Evolutionary conservation across 2,888 invertebrate genomes (phyloP).

Genomic region (Candidula unifasciata): DNA sequence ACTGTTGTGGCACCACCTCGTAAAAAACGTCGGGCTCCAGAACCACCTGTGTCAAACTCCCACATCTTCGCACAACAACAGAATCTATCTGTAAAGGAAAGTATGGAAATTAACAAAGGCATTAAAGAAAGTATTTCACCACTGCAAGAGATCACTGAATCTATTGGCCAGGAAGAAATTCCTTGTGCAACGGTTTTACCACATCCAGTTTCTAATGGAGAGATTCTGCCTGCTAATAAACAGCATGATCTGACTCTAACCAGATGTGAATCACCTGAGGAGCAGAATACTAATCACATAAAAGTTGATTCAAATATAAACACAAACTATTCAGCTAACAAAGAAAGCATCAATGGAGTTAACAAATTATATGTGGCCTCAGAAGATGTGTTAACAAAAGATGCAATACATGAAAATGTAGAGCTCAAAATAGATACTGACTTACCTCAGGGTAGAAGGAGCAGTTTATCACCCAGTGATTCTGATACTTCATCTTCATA

Average conservation of each 20-base stretch:
- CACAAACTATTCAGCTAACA: constrained; percentile 65
- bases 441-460: not conserved
- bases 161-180: constrained; percentile 43
- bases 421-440: constrained; percentile 36
- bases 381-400: constrained; percentile 21
- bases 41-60: constrained; percentile 68
- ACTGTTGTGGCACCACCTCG: constrained; percentile 60
- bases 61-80: constrained; percentile 24
- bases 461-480: constrained; percentile 31
- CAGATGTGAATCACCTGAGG: constrained; percentile 75
- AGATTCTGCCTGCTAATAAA: constrained; percentile 81
- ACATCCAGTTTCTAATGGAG: not conserved
- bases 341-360: constrained; percentile 64
- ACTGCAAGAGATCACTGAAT: constrained; percentile 57
- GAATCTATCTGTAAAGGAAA: constrained; percentile 16
- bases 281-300: constrained; percentile 54
- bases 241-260: constrained; percentile 84
- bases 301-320: constrained; percentile 63
- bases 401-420: constrained; percentile 26
- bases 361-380: constrained; percentile 61
- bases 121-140: constrained; percentile 51
- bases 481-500: constrained; percentile 54
- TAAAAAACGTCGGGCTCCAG: constrained; percentile 76
- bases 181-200: not conserved
- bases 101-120: not conserved